phyloP scores from a whole-genome alignment of 1,140 invertebrate genomes.

The Drosophila orena region DNA sequence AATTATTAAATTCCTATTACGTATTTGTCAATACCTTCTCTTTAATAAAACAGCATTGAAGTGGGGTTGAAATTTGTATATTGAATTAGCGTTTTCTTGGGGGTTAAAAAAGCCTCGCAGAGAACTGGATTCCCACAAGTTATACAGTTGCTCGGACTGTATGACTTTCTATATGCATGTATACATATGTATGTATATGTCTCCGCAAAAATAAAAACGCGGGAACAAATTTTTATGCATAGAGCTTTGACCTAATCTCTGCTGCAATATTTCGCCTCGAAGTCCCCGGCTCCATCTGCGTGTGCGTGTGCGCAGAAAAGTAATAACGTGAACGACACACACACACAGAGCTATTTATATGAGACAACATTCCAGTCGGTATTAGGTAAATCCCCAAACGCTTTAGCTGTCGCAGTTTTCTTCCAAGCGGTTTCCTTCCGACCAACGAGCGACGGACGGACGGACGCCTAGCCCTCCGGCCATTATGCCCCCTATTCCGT shows the following conservation, averaged over 20 bases:
- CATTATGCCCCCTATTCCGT: background rate
- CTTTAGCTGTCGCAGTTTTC: conserved; percentile 82
- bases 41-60: too few species aligned
- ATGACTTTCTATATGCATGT: conserved; percentile 8
- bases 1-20: too few species aligned
- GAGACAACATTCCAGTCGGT: conserved; percentile 80
- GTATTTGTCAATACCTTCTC: too few species aligned
- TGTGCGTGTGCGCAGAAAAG: conserved; percentile 49
- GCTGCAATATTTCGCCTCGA: conserved; percentile 78
- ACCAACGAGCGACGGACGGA: conserved; percentile 42
- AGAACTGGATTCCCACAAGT: too few species aligned
- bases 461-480: conserved; percentile 4
- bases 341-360: conserved; percentile 73
- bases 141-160: background rate
- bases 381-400: conserved; percentile 81
- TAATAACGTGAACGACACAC: conserved; percentile 77
- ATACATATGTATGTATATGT: conserved; percentile 8
- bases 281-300: background rate
- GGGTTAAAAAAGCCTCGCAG: too few species aligned
- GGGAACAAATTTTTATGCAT: conserved; percentile 59
- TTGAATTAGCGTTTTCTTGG: too few species aligned
- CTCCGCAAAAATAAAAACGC: conserved; percentile 53
- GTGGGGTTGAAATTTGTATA: too few species aligned
- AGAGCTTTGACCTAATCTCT: conserved; percentile 82
- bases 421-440: conserved; percentile 76